Conservation (phyloP, 2,888 invertebrate genomes). For the Eucriotettix oculatus region DNA sequence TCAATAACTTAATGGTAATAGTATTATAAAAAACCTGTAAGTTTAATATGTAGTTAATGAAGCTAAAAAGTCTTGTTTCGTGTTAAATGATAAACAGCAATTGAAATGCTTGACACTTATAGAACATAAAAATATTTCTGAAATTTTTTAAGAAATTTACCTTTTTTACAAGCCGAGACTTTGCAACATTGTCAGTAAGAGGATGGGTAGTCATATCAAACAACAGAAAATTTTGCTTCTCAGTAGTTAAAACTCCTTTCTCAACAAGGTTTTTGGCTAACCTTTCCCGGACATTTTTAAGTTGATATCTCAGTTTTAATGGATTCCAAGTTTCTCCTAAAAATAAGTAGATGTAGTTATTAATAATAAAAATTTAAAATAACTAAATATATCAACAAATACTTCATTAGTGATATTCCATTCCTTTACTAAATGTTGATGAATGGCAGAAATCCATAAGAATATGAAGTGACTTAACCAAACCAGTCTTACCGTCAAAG, state of each 20-base stretch:
- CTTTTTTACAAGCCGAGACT: constrained; percentile 93
- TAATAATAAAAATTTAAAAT: background rate
- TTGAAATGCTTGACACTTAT: background rate
- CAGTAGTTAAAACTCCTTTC: constrained; percentile 96
- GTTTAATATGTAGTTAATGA: too few relatives aligned
- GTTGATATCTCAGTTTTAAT: constrained; percentile 89
- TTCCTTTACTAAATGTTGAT: too few relatives aligned
- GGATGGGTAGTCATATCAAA: constrained; percentile 99
- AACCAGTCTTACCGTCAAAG: too few relatives aligned
- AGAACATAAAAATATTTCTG: too few relatives aligned
- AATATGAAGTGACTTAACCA: too few relatives aligned
- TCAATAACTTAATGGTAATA: too few relatives aligned
- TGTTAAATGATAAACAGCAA: background rate
- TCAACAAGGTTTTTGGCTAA: constrained; percentile 98
- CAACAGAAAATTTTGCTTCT: constrained; percentile 97
- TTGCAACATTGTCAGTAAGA: constrained; percentile 84
- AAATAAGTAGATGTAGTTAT: constrained; percentile 18
- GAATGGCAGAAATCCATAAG: too few relatives aligned
- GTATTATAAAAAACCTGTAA: too few relatives aligned
- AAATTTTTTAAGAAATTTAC: constrained; percentile 28
- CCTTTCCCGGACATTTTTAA: constrained; percentile 96
- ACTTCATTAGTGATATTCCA: too few relatives aligned
- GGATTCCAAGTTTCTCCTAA: constrained; percentile 99
- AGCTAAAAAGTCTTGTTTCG: too few relatives aligned
- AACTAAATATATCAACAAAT: too few relatives aligned